phyloP scores from a whole-genome alignment of 2,888 invertebrate species.

The Lottia gigantea region DNA sequence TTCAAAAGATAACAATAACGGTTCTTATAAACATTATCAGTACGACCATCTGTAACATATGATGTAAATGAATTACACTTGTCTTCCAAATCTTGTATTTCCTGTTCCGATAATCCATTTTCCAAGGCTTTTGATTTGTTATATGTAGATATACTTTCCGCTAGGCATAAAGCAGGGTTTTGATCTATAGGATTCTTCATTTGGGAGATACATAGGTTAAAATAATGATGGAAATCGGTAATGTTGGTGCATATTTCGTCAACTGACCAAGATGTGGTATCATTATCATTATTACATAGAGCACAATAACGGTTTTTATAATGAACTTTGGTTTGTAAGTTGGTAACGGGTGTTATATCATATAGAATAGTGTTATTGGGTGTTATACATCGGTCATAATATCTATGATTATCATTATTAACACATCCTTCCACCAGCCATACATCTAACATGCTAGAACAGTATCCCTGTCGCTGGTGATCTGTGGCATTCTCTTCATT shows the following conservation, averaged over 20 bases:
- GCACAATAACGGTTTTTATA: slow-evolving; percentile 16
- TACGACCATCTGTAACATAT: not conserved
- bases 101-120: not conserved
- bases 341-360: slow-evolving; percentile 14
- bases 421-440: not conserved
- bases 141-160: not conserved
- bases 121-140: not conserved
- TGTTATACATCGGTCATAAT: not conserved
- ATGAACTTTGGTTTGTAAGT: slow-evolving; percentile 11
- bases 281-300: not conserved
- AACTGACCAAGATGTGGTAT: not conserved
- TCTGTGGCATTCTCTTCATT: not conserved
- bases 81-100: not conserved
- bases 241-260: not conserved
- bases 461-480: not conserved
- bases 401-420: not conserved
- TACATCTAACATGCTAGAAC: not conserved
- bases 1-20: not conserved
- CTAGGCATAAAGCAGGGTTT: not conserved
- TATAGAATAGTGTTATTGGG: not conserved
- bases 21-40: not conserved
- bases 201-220: not conserved
- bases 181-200: not conserved
- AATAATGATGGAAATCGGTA: not conserved
- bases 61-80: not conserved